Base-by-base conservation (phyloP, 2,888 invertebrate species). In the Apamea sordens region DNA sequence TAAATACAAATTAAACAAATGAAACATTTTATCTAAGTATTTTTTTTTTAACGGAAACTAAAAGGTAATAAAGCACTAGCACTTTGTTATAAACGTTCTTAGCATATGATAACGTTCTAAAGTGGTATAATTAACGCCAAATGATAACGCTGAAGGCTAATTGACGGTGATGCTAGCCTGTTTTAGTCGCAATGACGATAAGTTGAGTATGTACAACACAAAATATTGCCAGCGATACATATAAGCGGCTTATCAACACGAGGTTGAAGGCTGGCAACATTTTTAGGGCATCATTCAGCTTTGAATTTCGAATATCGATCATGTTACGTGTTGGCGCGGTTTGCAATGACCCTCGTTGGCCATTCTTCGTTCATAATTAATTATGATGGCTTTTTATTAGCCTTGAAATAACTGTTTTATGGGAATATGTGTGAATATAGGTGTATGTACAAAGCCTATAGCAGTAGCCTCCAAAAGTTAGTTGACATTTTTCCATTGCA, bases 141-240 rank as follows among this genome's bases (percentile, higher is more conserved):
- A 79, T 85, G 89, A 89, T 91, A 90, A 89, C 73, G 76, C 24
- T 67, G 87, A 88, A 91, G 89, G 89, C 82, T 82, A 89, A 89
- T 87, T 88, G 83, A 82, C 85, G 73, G 47, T 36, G 56, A 61
- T 78, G 47, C 75, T 73, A 80, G 76, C 77, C 72, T 72, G 59
- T 76, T 69, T 85, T 80, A 82, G 71, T 77, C 69, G 59, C 21
- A 56, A 69, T 67, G 68, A 50, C 59, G 81, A 81, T 81, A 79
- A 71, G 61, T 77, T 67, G 50, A 61, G 67, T 84, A 82, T 72
- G 7, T 53, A 44, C 63, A 64, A 32, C 11, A 64, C n/a, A 56
- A 61, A 72, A 65, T 79, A 59, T 75, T 76, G 69, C 79, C 73
- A 81, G 47, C 69, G 70, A 73, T 73, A 79, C 76, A 67, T 65